These are phyloP conservation scores for Tachycineta bicolor DNA, from an alignment of 2,113 vertebrate species.

Conservation along the genomic window DNA sequence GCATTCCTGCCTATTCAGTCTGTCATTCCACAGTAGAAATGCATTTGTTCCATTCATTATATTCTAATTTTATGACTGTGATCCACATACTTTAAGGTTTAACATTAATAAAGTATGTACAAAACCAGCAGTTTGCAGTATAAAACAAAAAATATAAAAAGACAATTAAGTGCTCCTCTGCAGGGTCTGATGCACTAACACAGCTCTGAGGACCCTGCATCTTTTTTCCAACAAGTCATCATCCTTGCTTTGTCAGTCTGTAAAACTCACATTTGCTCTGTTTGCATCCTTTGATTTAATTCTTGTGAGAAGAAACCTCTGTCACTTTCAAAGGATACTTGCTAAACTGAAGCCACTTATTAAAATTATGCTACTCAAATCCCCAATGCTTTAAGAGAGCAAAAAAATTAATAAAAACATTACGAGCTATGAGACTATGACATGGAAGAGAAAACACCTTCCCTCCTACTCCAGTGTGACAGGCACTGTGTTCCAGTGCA, in stretches of 20 bases:
- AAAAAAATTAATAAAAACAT: background rate
- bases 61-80: constrained; percentile 21
- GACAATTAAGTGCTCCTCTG: background rate
- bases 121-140: background rate
- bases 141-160: background rate
- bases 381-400: background rate
- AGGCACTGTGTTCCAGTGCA: background rate
- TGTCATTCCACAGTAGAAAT: background rate
- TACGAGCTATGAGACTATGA: background rate
- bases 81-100: background rate
- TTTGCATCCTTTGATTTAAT: background rate
- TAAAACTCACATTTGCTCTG: background rate
- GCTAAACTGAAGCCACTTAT: background rate
- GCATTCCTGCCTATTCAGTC: background rate
- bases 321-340: background rate
- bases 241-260: background rate
- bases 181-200: background rate
- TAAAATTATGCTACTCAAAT: background rate
- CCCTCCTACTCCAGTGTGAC: background rate
- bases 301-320: background rate
- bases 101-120: background rate
- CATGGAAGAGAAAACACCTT: background rate
- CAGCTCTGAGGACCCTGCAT: background rate
- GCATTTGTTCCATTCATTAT: constrained; percentile 33
- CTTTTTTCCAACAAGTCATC: background rate